A percentile compares a stretch with the other conserved stretches of the same genome.
These are phyloP conservation scores for Cephus cinctus DNA, from an alignment of 1,140 invertebrate species.

Conservation along the genomic window DNA sequence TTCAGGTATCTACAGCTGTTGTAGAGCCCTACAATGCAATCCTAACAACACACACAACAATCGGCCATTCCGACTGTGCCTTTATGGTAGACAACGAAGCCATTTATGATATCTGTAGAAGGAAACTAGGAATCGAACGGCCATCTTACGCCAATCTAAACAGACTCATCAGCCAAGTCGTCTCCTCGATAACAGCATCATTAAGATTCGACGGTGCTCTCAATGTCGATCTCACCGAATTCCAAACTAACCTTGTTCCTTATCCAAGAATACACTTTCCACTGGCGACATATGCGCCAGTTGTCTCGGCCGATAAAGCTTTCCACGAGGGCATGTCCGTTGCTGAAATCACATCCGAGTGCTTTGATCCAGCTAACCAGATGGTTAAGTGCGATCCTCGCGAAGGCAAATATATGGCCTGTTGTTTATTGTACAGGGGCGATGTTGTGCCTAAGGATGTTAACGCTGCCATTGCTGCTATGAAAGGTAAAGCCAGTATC, in stretches of 20 bases:
- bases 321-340: slow-evolving; percentile 65
- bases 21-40: slow-evolving; percentile 64
- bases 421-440: slow-evolving; percentile 68
- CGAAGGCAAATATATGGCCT: slow-evolving; percentile 71
- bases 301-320: slow-evolving; percentile 61
- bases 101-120: slow-evolving; percentile 70
- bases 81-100: no score
- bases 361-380: slow-evolving; percentile 68
- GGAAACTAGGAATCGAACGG: slow-evolving; percentile 63
- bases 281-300: slow-evolving; percentile 59
- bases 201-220: slow-evolving; percentile 66
- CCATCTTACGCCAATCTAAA: slow-evolving; percentile 66
- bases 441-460: slow-evolving; percentile 81
- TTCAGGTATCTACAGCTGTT: slow-evolving; percentile 52
- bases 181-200: slow-evolving; percentile 71
- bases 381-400: slow-evolving; percentile 68
- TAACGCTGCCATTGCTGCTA: slow-evolving; percentile 76
- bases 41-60: slow-evolving; percentile 56
- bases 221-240: slow-evolving; percentile 67
- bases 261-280: slow-evolving; percentile 64
- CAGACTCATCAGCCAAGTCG: slow-evolving; percentile 67
- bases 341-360: slow-evolving; percentile 68
- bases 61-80: slow-evolving; percentile 73
- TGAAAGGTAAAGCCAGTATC: slow-evolving; percentile 78
- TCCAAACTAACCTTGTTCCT: slow-evolving; percentile 59